A percentile compares a stretch with the other conserved stretches of the same genome.
Evolutionary conservation across 2,113 vertebrate genomes (phyloP).

Genomic region (Mus pahari): DNA sequence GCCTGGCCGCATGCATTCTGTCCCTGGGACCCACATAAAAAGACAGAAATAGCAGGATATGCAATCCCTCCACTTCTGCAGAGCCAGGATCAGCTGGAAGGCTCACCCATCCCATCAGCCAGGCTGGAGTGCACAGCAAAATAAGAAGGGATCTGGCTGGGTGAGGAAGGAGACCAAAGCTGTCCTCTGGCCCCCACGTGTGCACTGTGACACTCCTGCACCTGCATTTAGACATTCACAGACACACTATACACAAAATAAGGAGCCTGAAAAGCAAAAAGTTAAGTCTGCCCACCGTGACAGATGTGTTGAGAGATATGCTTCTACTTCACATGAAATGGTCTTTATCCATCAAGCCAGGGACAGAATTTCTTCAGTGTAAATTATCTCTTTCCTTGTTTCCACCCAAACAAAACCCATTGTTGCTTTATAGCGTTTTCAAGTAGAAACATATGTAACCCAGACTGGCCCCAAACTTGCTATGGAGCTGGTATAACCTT

Average conservation of each 20-base stretch:
- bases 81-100: background rate
- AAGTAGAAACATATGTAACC: background rate
- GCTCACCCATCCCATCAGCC: background rate
- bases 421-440: background rate
- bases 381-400: constrained; percentile 15
- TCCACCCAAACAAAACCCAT: background rate
- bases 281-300: background rate
- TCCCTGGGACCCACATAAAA: background rate
- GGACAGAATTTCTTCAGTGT: background rate
- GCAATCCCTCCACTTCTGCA: background rate
- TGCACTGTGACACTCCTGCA: background rate
- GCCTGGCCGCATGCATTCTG: background rate
- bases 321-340: constrained; percentile 50
- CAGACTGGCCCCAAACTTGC: background rate
- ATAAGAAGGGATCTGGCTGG: background rate
- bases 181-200: background rate
- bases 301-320: background rate
- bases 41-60: background rate
- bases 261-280: background rate
- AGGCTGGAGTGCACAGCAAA: background rate
- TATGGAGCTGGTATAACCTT: background rate
- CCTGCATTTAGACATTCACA: background rate
- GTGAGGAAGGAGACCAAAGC: background rate
- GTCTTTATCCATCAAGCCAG: constrained; percentile 29
- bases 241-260: background rate